Conservation (phyloP, 2,113 vertebrate genomes). For the Dicerorhinus sumatrensis region DNA sequence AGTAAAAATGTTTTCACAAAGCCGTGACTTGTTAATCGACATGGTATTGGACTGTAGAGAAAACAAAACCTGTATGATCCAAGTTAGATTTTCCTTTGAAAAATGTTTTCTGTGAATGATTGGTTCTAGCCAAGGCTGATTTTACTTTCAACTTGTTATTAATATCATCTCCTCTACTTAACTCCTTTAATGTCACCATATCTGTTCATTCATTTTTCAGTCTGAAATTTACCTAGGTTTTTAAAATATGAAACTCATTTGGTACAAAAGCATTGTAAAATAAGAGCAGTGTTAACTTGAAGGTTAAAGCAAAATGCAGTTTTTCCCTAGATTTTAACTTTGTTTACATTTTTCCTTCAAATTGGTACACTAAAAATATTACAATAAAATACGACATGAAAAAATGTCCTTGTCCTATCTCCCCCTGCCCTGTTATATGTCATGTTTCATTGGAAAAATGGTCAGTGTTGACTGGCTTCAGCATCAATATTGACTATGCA, state of each 20-base stretch:
- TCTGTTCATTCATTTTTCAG: background rate
- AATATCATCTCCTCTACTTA: background rate
- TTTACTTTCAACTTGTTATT: conserved; percentile 52
- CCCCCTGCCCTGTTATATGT: background rate
- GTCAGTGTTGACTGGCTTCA: background rate
- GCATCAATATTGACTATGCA: background rate
- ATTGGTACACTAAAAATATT: background rate
- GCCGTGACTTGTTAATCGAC: background rate
- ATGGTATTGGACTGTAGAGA: background rate
- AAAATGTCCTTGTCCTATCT: background rate
- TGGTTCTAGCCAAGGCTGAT: background rate
- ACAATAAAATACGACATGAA: background rate
- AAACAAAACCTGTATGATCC: background rate
- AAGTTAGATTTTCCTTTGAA: background rate
- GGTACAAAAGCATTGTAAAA: background rate
- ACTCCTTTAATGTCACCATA: background rate
- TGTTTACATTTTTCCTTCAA: background rate
- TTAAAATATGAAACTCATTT: background rate
- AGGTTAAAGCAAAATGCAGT: background rate
- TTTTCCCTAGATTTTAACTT: background rate
- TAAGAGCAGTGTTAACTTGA: background rate
- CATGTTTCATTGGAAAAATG: background rate
- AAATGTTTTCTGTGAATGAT: background rate
- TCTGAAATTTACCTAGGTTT: background rate
- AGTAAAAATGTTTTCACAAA: background rate